Base-by-base conservation (phyloP, 2,888 invertebrate species). In the Dynastes grantii region DNA sequence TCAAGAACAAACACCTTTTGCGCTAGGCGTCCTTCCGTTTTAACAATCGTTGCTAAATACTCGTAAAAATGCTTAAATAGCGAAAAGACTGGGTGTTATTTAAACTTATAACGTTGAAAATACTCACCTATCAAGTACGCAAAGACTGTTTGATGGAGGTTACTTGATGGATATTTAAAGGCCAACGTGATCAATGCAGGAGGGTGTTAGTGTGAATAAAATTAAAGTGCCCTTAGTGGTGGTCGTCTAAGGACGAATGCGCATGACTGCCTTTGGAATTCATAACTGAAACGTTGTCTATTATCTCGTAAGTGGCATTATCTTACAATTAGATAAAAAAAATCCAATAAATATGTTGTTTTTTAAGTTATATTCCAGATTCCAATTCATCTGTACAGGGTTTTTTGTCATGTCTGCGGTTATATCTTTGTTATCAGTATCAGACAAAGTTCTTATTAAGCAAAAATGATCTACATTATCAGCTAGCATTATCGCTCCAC, bases 171-270 rank as follows among this genome's bases (percentile, higher is more conserved):
- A 45, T 49, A 49, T 13, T 61, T 32, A 29, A 51, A 49, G 3
- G 51, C 13, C 13, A 68, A 49, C 6, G 68, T 53, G 68, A 40
- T 49, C 29, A 4, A 63, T 61, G 11, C 11, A 63, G 11, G 55
- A 11, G 2, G 63, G 13, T 9, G 27, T 63, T 68, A 68, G 49
- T 51, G 27, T 51, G 27, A 51, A 40, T 49, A 51, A 68, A 51
- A 68, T 51, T 68, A 16, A 51, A 68, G 68, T 51, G 68, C 11
- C n/a, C 68, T 51, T 68, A 51, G 51, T 68, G 68, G 51, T 49
- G 68, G 27, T 68, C 11, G 22, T 63, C 32, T 63, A 8, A 51
- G 27, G 29, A 9, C 11, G 68, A 68, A 51, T 29, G 68, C 68
- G 68, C 68, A 51, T 68, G 65, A 65, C 65, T 40, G 13, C 49